Evolutionary conservation across 2,113 vertebrate species (phyloP), one percentile per base, ranked within the genome.

Genomic region (Varanus salvator): DNA sequence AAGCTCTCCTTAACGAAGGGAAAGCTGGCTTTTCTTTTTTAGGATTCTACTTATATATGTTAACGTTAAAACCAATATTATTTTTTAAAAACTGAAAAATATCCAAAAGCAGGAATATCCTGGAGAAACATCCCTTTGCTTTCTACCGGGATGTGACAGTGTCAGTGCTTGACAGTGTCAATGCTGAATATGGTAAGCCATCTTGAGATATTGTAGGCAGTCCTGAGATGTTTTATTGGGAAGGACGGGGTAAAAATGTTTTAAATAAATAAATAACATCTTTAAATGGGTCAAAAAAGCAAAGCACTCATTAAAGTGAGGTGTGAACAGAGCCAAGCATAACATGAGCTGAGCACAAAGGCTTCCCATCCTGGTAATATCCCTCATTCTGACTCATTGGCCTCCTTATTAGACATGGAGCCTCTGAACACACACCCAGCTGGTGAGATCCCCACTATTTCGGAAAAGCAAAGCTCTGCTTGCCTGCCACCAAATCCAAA

Each of bases 11-110:
- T 7, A 19, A 0, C 0, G 25, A 17, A 81, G 12, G 34, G 2
- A 77, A 92, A 89, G 44, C 7, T 34, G 85, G 2, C 1, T 84
- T 87, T 77, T 69, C 52, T 29, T 86, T 91, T 80, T 81, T 76
- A 91, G 29, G 1, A 8, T 89, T 64, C 57, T 60, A 8, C 21
- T 89, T 76, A 48, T n/a, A 83, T 21, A 6, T 93, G 85, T 6
- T 5, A 83, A 88, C 71, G 80, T 75, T 25, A 6, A 44, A 21
- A 21, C 11, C 52, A 52, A 14, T 80, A 87, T 69, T 44, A 8
- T 1, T 21, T 5, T 71, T 54, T 72, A 72, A 38, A 8, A 44
- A 83, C 87, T 80, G 69, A 50, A 50, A 76, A 7, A 44, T 31
- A 17, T 4, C 38, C 38, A 57, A 7, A 89, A 57, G 0, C 9